phyloP scores from a whole-genome alignment of 1,140 invertebrate species.

The Pseudomyrmex flavicornis region DNA sequence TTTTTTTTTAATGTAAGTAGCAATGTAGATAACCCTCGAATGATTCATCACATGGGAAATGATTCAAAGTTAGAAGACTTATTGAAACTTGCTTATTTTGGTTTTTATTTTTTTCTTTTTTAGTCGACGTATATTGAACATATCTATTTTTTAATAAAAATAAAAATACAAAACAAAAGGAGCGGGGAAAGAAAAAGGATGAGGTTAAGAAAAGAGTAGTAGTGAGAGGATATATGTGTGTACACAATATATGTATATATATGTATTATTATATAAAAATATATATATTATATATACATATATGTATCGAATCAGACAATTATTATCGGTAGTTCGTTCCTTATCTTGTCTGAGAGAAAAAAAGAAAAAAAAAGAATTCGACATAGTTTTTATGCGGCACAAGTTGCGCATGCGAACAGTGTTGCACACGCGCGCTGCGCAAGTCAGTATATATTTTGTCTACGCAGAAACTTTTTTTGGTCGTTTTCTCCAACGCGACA shows the following conservation, averaged over 20 bases:
- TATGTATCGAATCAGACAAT: slow-evolving; percentile 40
- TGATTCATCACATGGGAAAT: not conserved
- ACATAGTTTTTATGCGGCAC: slow-evolving; percentile 1
- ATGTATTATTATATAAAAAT: no score
- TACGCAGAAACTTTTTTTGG: slow-evolving; percentile 40
- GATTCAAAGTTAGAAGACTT: slow-evolving; percentile 19
- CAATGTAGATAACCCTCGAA: not conserved
- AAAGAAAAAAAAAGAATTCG: slow-evolving; percentile 13
- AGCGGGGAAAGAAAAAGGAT: not conserved
- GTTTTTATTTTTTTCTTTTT: slow-evolving; percentile 2
- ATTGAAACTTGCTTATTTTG: not conserved
- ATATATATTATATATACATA: slow-evolving; percentile 6
- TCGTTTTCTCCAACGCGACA: not conserved
- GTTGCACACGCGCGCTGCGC: not conserved
- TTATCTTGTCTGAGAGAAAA: slow-evolving; percentile 35
- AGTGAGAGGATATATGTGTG: slow-evolving; percentile 19
- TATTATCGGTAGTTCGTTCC: slow-evolving; percentile 71
- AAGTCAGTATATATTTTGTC: slow-evolving; percentile 61
- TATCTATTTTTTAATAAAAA: slow-evolving; percentile 27
- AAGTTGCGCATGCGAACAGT: not conserved
- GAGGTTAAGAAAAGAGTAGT: not conserved
- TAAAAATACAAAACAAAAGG: not conserved
- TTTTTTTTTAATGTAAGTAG: not conserved
- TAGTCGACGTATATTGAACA: not conserved
- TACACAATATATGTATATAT: slow-evolving; percentile 8